Conservation (phyloP, 2,113 vertebrate genomes). For the Chaenogobius annularis region DNA sequence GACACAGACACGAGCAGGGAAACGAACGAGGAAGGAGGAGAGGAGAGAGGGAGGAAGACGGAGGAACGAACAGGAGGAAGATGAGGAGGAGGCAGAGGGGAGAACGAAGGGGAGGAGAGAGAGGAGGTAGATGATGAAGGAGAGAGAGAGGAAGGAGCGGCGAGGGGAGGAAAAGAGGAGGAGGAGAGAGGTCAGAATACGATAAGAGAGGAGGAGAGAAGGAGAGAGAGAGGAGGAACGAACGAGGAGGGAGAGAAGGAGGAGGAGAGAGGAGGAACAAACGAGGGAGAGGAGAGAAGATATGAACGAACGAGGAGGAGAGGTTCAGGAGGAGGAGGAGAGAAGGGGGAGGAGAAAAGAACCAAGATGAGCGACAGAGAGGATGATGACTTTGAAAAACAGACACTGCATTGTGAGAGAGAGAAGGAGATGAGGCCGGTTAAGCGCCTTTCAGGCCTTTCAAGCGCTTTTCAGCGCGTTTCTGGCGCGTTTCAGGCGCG, state of each 20-base stretch:
- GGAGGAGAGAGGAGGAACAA: constrained; percentile 48
- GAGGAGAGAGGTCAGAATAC: background rate
- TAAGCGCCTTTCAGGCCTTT: background rate
- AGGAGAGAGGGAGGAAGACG: constrained; percentile 10
- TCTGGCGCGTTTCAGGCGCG: too few species aligned
- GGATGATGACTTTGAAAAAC: constrained; percentile 67
- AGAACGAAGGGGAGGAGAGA: too few species aligned
- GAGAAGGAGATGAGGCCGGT: constrained; percentile 20
- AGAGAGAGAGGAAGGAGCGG: too few species aligned
- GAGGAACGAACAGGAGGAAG: background rate
- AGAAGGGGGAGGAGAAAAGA: background rate
- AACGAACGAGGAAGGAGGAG: constrained; percentile 51
- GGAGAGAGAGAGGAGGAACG: background rate
- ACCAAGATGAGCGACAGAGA: constrained; percentile 31
- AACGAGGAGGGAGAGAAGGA: constrained; percentile 47
- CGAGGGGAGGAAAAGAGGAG: too few species aligned
- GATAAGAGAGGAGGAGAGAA: background rate
- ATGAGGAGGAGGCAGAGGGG: background rate
- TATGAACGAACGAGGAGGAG: background rate
- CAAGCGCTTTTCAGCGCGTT: too few species aligned
- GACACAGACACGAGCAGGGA: constrained; percentile 73
- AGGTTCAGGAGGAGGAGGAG: constrained; percentile 3
- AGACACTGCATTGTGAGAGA: constrained; percentile 71
- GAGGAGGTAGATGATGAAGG: too few species aligned
- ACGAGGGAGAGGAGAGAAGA: constrained; percentile 71